These are phyloP conservation scores for Rhegmatorhina hoffmannsi DNA, from an alignment of 2,113 vertebrate genomes.

Conservation along the genomic window DNA sequence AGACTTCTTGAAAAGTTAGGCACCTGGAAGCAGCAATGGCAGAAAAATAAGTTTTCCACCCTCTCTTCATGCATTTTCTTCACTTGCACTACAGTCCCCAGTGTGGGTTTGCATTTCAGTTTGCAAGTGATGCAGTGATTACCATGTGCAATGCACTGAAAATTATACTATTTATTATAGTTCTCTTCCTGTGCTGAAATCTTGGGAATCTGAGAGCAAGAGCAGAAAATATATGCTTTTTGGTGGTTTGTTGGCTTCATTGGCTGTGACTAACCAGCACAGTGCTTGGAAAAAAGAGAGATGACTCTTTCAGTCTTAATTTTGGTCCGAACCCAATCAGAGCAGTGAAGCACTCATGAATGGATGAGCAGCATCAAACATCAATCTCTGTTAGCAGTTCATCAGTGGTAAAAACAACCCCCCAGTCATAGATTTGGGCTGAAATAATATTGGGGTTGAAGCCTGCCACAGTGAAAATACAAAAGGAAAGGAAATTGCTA, in stretches of 20 bases:
- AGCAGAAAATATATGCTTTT: not conserved
- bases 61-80: not conserved
- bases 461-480: not conserved
- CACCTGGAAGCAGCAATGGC: not conserved
- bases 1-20: not conserved
- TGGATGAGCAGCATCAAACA: slow-evolving; percentile 8
- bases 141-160: not conserved
- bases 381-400: slow-evolving; percentile 48
- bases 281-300: not conserved
- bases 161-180: not conserved
- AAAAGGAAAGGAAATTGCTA: not conserved
- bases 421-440: slow-evolving; percentile 3
- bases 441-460: slow-evolving; percentile 40
- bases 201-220: not conserved
- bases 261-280: not conserved
- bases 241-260: not conserved
- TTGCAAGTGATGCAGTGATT: accelerated
- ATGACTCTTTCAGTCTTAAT: slow-evolving; percentile 37
- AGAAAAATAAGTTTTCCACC: not conserved
- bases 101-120: not conserved
- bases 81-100: not conserved
- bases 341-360: slow-evolving; percentile 18
- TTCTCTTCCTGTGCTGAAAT: not conserved
- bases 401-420: slow-evolving; percentile 9
- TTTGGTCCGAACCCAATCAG: slow-evolving; percentile 34